Evolutionary conservation across 2,888 invertebrate genomes (phyloP).

Genomic region (Ectemnius cavifrons): DNA sequence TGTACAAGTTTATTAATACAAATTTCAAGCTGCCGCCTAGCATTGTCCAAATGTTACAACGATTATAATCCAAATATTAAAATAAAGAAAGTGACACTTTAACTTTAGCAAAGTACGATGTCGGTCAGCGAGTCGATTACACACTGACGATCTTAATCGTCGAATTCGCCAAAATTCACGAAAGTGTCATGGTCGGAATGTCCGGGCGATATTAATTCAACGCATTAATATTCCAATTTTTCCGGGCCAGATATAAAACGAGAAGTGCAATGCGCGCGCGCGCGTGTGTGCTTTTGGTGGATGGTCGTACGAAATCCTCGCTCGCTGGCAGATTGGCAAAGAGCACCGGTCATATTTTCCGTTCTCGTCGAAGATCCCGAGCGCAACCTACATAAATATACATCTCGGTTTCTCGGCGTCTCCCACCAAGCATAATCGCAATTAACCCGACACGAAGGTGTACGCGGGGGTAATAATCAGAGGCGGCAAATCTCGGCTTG

Average conservation of each 20-base stretch:
- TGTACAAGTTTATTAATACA: conserved; percentile 42
- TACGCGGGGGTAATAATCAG: conserved; percentile 50
- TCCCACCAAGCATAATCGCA: conserved; percentile 40
- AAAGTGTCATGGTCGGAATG: no score
- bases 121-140: no score
- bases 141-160: no score
- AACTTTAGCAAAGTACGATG: no score
- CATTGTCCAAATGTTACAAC: no score
- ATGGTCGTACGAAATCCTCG: conserved; percentile 19
- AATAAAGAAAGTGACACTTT: no score
- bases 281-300: background rate
- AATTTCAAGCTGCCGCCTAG: conserved; percentile 34
- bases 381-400: conserved; percentile 43
- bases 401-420: conserved; percentile 4
- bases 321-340: conserved; percentile 27
- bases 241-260: no score
- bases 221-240: no score
- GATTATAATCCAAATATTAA: no score
- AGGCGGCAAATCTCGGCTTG: conserved; percentile 61
- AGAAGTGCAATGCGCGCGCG: no score
- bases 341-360: conserved; percentile 22
- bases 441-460: conserved; percentile 49
- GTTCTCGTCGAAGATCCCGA: conserved; percentile 28
- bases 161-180: no score
- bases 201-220: no score